Conservation (phyloP, 2,113 vertebrate genomes). For the Lagopus leucura region DNA sequence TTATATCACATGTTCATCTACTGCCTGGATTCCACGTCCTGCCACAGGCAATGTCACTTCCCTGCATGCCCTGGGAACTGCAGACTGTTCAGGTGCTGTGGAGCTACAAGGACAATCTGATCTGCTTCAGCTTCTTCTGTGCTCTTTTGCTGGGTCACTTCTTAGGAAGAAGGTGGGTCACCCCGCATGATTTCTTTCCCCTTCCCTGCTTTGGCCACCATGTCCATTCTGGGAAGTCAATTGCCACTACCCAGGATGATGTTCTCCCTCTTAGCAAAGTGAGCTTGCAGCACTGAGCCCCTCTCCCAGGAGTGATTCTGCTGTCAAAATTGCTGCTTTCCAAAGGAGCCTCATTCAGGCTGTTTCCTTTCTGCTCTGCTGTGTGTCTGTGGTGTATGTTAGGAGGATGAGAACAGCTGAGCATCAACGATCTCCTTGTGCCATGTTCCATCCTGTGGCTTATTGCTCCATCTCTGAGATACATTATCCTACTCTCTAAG, state of each 20-base stretch:
- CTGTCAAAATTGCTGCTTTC: not conserved
- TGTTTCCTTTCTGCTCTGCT: not conserved
- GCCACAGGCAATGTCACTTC: not conserved
- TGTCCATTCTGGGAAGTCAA: fast-evolving
- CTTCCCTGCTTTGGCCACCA: not conserved
- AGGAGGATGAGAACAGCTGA: not conserved
- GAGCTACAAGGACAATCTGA: not conserved
- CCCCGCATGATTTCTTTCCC: not conserved
- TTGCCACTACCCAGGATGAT: not conserved
- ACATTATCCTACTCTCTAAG: not conserved
- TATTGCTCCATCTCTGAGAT: not conserved
- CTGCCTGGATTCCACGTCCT: not conserved
- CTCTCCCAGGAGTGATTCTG: not conserved
- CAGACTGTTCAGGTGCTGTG: not conserved
- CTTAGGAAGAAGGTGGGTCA: no score
- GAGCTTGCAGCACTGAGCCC: not conserved
- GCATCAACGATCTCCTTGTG: fast-evolving
- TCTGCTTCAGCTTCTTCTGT: not conserved
- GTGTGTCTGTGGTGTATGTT: not conserved
- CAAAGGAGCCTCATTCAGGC: not conserved
- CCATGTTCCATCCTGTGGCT: not conserved
- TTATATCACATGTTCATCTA: not conserved
- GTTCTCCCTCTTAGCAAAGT: not conserved
- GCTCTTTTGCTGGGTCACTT: not conserved
- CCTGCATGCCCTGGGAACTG: not conserved